Evolutionary conservation across 1,140 invertebrate genomes (phyloP).

Genomic region (Dreissena polymorpha): DNA sequence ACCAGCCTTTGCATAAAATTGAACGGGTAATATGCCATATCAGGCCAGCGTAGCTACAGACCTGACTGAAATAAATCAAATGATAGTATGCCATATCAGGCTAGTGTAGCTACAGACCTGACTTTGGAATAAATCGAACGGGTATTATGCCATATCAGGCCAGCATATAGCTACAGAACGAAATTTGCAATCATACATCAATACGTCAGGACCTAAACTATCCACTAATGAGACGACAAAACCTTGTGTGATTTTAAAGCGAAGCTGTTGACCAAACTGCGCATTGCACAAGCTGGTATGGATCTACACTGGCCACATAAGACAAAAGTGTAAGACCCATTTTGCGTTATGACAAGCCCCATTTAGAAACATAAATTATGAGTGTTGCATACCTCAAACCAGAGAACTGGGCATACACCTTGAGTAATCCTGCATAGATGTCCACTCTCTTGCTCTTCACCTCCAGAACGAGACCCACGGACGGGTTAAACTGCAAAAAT

Average conservation of each 20-base stretch:
- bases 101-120: no score
- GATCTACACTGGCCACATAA: not conserved
- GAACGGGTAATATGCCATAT: no score
- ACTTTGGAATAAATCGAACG: no score
- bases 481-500: constrained; percentile 36
- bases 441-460: constrained; percentile 43
- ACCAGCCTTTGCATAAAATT: no score
- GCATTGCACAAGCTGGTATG: not conserved
- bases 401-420: constrained; percentile 50
- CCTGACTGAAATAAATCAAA: no score
- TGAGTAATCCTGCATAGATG: constrained; percentile 34
- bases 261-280: not conserved
- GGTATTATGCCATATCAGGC: no score
- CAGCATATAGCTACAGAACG: no score
- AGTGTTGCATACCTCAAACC: constrained; percentile 29
- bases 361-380: not conserved
- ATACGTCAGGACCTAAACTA: not conserved
- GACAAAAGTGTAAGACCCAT: not conserved
- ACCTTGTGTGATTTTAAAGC: no score
- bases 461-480: constrained; percentile 24
- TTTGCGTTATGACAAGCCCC: no score
- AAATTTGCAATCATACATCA: no score
- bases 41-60: no score
- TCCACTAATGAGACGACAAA: not conserved
- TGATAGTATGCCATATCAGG: no score